Evolutionary conservation across 2,888 invertebrate genomes (phyloP).

Genomic region (Mesorhabditis sp.): DNA sequence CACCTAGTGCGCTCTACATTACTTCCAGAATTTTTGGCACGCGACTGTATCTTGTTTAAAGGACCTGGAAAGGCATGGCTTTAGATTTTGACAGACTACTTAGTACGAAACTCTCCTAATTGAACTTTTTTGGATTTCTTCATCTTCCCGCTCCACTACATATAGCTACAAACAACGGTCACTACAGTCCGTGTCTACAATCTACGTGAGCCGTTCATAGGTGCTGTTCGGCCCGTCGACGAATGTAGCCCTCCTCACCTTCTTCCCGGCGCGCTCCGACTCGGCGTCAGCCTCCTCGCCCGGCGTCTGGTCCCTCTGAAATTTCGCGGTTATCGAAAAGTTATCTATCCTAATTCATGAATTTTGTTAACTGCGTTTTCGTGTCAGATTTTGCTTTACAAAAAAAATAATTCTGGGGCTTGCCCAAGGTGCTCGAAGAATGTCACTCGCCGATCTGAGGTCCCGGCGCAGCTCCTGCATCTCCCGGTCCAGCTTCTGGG

Average conservation of each 20-base stretch:
- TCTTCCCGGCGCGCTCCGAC: background rate
- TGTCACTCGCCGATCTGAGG: background rate
- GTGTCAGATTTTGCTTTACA: background rate
- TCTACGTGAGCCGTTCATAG: background rate
- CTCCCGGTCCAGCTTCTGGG: background rate
- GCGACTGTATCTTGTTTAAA: too few relatives aligned
- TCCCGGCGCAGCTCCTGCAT: background rate
- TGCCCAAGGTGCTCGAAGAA: background rate
- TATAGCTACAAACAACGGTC: too few relatives aligned
- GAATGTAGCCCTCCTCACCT: background rate
- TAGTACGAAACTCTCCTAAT: too few relatives aligned
- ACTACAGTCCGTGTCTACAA: too few relatives aligned
- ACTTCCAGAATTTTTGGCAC: too few relatives aligned
- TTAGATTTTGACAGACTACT: too few relatives aligned
- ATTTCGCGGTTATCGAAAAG: background rate
- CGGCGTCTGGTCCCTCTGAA: background rate
- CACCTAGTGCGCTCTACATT: too few relatives aligned
- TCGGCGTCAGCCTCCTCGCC: background rate
- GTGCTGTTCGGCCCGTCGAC: background rate
- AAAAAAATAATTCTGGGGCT: background rate
- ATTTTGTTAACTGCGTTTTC: background rate
- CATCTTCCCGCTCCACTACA: too few relatives aligned
- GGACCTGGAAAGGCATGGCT: too few relatives aligned
- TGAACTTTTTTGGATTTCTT: too few relatives aligned
- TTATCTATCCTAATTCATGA: background rate